phyloP scores from a whole-genome alignment of 1,140 invertebrate genomes.

The Tetramorium simillimum region DNA sequence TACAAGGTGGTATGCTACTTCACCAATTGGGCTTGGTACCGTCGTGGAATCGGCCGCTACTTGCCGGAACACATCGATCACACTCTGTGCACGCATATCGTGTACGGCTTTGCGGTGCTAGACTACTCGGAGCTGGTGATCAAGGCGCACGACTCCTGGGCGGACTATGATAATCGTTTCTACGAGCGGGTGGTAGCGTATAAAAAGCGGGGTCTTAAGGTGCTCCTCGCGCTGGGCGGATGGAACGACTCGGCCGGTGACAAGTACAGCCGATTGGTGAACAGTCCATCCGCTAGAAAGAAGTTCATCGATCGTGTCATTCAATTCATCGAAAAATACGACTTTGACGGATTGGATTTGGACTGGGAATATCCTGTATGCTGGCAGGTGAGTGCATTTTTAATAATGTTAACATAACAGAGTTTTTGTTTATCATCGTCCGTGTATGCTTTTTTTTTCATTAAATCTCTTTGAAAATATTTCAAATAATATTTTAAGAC shows the following conservation, averaged over 20 bases:
- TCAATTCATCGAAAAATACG: conserved; percentile 92
- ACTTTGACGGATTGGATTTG: conserved; percentile 95
- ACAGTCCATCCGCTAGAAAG: conserved; percentile 89
- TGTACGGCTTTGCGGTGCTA: conserved; percentile 96
- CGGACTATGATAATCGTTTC: conserved; percentile 94
- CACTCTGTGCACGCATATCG: conserved; percentile 95
- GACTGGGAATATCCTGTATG: conserved; percentile 97
- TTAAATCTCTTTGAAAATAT: background rate
- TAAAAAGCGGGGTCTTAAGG: conserved; percentile 93
- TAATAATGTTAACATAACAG: background rate
- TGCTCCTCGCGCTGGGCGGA: conserved; percentile 93
- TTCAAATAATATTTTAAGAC: background rate
- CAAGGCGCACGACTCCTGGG: conserved; percentile 95
- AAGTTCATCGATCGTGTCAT: conserved; percentile 91
- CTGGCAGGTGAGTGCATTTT: conserved; percentile 89
- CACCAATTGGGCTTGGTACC: conserved; percentile 97
- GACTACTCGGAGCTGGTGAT: conserved; percentile 92
- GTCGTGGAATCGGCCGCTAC: conserved; percentile 93
- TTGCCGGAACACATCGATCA: conserved; percentile 94
- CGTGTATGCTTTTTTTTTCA: background rate
- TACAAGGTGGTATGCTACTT: conserved; percentile 94
- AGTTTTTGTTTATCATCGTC: background rate
- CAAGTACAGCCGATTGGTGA: conserved; percentile 94
- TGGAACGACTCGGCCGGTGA: conserved; percentile 96
- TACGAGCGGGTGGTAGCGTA: conserved; percentile 93